Percentiles rank a stretch among this genome's conserved stretches.
Evolutionary conservation across 2,797 vertebrate genomes (phyloP).

Genomic region (Semaprochilodus insignis): DNA sequence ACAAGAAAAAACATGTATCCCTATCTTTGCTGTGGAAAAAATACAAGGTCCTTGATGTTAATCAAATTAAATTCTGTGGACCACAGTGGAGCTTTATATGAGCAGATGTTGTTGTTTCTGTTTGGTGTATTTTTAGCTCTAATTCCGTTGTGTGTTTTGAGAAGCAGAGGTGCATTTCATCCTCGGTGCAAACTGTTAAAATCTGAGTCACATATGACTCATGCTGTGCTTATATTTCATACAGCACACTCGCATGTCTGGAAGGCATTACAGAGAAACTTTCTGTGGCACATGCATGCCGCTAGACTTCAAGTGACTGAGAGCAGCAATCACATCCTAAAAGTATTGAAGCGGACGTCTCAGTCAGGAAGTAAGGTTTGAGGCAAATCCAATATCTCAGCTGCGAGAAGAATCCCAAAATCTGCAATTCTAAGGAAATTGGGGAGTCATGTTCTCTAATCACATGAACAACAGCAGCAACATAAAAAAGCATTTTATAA

Average conservation of each 20-base stretch:
- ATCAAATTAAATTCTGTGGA: slow-evolving; percentile 32
- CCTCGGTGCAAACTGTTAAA: slow-evolving; percentile 27
- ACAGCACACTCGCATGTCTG: slow-evolving; percentile 17
- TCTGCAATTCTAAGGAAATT: slow-evolving; percentile 31
- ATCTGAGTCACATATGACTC: slow-evolving; percentile 51
- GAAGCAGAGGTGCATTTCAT: slow-evolving; percentile 43
- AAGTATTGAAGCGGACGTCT: slow-evolving; percentile 28
- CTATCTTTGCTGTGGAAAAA: background rate
- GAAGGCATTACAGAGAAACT: slow-evolving; percentile 38
- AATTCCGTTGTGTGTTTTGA: slow-evolving; percentile 35
- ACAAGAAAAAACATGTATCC: background rate
- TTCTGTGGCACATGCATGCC: slow-evolving; percentile 20
- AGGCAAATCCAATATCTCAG: slow-evolving; percentile 10
- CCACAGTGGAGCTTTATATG: slow-evolving; percentile 35
- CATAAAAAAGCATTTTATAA: slow-evolving; percentile 34
- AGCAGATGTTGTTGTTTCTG: slow-evolving; percentile 32
- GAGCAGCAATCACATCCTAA: slow-evolving; percentile 35
- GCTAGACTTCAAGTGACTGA: slow-evolving; percentile 12
- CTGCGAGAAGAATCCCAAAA: slow-evolving; percentile 6
- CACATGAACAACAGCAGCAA: slow-evolving; percentile 19
- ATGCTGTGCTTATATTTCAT: slow-evolving; percentile 17
- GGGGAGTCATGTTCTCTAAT: slow-evolving; percentile 37
- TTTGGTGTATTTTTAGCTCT: slow-evolving; percentile 32
- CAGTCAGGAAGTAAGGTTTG: slow-evolving; percentile 14
- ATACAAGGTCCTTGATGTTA: background rate